Evolutionary conservation across 53 echinoderm and acorn worm species (phyloP).

Genomic region (Actinopyga echinites): DNA sequence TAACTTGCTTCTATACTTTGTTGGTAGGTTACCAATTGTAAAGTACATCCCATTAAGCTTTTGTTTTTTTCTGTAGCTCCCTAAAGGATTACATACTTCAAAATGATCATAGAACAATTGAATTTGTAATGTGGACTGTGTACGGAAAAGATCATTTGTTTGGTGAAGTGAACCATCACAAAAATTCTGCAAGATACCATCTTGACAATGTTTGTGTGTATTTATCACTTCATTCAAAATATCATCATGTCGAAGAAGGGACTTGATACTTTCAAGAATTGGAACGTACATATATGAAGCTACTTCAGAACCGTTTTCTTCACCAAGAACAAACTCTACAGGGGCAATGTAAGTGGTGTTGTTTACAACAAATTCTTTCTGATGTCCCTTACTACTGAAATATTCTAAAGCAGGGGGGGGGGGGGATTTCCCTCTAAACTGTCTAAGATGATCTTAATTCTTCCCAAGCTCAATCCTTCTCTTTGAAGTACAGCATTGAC

Average conservation of each 20-base stretch:
- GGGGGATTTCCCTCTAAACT: neutral
- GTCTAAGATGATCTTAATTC: neutral
- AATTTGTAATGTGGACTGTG: conserved; percentile 5
- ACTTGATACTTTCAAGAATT: too few relatives aligned
- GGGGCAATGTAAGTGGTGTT: neutral
- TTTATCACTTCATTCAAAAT: too few relatives aligned
- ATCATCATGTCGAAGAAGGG: too few relatives aligned
- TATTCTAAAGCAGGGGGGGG: conserved; percentile 2
- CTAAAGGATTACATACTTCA: conserved; percentile 13
- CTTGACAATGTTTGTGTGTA: too few relatives aligned
- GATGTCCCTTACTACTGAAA: conserved; percentile 12
- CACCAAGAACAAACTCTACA: conserved; percentile 6
- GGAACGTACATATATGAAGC: conserved; percentile 27
- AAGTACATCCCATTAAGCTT: conserved; percentile 8
- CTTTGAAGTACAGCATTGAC: neutral
- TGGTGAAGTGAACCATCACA: neutral
- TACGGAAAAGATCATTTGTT: neutral
- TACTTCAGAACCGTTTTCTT: neutral
- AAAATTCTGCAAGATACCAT: too few relatives aligned
- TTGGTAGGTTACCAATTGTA: neutral
- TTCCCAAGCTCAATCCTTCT: neutral
- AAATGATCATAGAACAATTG: conserved; percentile 10
- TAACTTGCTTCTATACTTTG: neutral
- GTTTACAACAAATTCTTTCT: neutral
- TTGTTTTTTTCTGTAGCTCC: conserved; percentile 15